Base-by-base conservation (phyloP, 2,888 invertebrate species). In the Morpho deidamia region DNA sequence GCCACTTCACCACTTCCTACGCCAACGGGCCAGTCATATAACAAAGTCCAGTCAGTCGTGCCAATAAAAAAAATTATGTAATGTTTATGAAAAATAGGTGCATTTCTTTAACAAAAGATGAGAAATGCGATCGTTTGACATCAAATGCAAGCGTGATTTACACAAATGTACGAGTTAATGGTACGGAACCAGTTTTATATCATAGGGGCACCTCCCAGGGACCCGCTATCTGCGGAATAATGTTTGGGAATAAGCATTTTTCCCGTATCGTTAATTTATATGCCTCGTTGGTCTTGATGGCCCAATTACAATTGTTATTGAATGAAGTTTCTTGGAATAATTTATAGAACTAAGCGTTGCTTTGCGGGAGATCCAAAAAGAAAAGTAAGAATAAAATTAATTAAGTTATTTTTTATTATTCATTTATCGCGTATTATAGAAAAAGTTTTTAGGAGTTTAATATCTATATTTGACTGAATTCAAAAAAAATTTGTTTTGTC, bases 161-260 rank as follows among this genome's bases (percentile, higher is more conserved):
- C 45, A 50, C 54, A 51, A 51, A 60, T 61, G 59, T 57, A 54
- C 46, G 53, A 59, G 58, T 59, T 59, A 62, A 64, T 59, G 53
- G 47, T 44, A 55, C 62, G 51, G 55, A 58, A 51, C 55, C 55
- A 39, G 44, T 23, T 53, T 47, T 51, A 44, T 59, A 42, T 60
- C 55, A 55, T 48, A 46, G 52, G 55, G 37, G 53, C 33, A 12
- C 33, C 48, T 52, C 56, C 59, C 61, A 52, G 51, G 44, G 32
- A 45, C 56, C 56, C 50, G 51, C 46, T 53, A 53, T 46, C 46
- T 52, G 37, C 55, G 37, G 45, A 47, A 46, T 55, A 56, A 51
- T 51, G 51, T 51, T 48, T 56, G 41, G 44, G 42, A 56, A 51
- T 53, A 51, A 47, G 23, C 39, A 45, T 53, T 50, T 48, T 51